A percentile compares a stretch with the other conserved stretches of the same genome.
These are phyloP conservation scores for Bothrops jararaca DNA, from an alignment of 2,113 vertebrate species.

Conservation along the genomic window DNA sequence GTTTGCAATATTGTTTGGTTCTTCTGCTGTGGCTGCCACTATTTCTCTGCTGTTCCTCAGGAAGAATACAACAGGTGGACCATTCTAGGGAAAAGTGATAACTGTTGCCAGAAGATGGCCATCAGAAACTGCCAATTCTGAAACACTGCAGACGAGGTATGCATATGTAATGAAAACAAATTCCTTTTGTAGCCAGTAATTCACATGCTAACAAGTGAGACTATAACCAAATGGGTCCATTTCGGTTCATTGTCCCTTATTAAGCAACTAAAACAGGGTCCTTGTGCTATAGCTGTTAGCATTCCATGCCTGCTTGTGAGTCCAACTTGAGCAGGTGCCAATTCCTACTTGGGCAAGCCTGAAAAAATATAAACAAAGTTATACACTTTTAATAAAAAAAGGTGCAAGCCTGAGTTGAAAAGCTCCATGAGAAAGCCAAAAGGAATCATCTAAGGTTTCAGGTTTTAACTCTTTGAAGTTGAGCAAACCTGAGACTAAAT, in stretches of 20 bases:
- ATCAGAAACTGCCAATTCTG: not conserved
- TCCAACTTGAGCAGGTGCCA: slow-evolving; percentile 28
- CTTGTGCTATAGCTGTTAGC: not conserved
- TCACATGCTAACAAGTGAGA: not conserved
- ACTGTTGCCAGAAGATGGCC: not conserved
- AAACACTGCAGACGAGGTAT: not conserved
- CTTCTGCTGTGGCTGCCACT: not conserved
- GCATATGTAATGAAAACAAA: not conserved
- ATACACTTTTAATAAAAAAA: not conserved
- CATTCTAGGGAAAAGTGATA: not conserved
- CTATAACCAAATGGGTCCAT: not conserved
- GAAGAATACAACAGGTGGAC: not conserved
- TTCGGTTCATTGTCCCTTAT: not conserved
- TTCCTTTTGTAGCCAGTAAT: not conserved
- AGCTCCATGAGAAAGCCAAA: slow-evolving; percentile 36
- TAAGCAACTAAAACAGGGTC: not conserved
- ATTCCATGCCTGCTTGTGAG: slow-evolving; percentile 3
- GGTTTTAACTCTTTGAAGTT: slow-evolving; percentile 53
- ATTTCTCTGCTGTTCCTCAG: not conserved
- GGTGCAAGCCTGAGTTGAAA: slow-evolving; percentile 7
- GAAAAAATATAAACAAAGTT: slow-evolving; percentile 4
- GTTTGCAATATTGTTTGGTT: not conserved
- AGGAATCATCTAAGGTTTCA: slow-evolving; percentile 38
- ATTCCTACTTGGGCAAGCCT: slow-evolving; percentile 14
- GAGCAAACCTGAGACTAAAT: slow-evolving; percentile 57